phyloP scores from a whole-genome alignment of 2,113 vertebrate species.

The Protobothrops flavoviridis region DNA sequence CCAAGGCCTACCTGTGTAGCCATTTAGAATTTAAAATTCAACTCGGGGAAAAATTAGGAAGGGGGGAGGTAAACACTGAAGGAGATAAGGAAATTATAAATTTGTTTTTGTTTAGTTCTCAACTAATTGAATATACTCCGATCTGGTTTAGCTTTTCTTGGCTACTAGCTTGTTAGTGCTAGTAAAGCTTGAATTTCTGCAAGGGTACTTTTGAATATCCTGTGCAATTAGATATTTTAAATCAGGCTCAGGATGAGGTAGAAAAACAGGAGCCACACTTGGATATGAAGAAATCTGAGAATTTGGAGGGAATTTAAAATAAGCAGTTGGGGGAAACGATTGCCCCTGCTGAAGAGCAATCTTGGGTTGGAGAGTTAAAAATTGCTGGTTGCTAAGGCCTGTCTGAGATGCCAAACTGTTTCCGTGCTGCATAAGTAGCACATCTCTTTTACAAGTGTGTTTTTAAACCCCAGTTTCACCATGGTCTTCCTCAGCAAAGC shows the following conservation, averaged over 20 bases:
- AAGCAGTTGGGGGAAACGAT: not conserved
- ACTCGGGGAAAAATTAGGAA: not conserved
- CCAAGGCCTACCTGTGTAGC: not conserved
- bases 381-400: not conserved
- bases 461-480: not conserved
- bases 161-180: not conserved
- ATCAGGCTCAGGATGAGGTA: not conserved
- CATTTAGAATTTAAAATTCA: not conserved
- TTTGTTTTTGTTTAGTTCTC: not conserved
- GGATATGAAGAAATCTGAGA: not conserved
- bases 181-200: not conserved
- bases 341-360: not conserved
- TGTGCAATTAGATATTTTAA: not conserved
- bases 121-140: not conserved
- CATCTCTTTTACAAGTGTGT: not conserved
- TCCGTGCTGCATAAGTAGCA: not conserved
- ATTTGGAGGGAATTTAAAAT: not conserved
- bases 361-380: not conserved
- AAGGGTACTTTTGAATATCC: not conserved
- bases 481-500: not conserved
- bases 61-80: not conserved
- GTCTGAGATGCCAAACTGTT: not conserved
- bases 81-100: not conserved
- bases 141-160: not conserved
- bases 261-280: not conserved